Conservation (phyloP, 2,888 invertebrate genomes). For the Bombylius major region DNA sequence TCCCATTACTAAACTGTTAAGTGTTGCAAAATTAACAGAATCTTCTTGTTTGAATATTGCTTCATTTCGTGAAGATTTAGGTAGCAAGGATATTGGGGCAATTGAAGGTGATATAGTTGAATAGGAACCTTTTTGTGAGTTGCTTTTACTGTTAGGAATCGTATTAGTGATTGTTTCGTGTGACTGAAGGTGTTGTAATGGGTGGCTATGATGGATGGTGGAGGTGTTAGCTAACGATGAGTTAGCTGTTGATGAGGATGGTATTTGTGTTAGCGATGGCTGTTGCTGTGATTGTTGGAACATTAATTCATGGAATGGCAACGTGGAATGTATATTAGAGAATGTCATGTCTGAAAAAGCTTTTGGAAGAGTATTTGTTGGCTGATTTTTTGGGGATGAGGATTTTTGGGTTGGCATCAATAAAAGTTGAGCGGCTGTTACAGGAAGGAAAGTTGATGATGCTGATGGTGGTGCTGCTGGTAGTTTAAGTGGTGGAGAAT, state of each 20-base stretch:
- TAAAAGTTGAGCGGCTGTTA: constrained; percentile 14
- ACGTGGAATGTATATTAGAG: constrained; percentile 5
- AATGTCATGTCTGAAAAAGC: constrained; percentile 4
- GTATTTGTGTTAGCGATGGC: constrained; percentile 3
- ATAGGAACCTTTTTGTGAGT: background rate
- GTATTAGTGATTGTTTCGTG: background rate
- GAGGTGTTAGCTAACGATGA: background rate
- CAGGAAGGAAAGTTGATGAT: constrained; percentile 8
- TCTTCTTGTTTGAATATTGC: constrained; percentile 1
- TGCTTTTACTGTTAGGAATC: background rate
- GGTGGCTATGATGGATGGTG: background rate
- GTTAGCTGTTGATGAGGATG: background rate
- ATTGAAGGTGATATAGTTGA: background rate
- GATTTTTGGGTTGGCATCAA: constrained; percentile 14
- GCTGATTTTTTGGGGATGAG: constrained; percentile 16
- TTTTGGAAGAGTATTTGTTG: constrained; percentile 7
- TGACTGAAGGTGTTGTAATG: background rate
- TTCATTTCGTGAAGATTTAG: background rate
- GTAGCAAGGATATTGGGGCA: background rate
- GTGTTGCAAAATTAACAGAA: constrained; percentile 5
- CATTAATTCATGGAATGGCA: constrained; percentile 14
- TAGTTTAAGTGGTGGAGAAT: constrained; percentile 1
- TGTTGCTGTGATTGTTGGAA: constrained; percentile 15
- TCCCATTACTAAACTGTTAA: constrained; percentile 4
- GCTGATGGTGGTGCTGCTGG: background rate